Percentiles rank a stretch among this genome's conserved stretches.
phyloP scores from a whole-genome alignment of 2,797 vertebrate genomes.

The Sphenopsis melanotis region DNA sequence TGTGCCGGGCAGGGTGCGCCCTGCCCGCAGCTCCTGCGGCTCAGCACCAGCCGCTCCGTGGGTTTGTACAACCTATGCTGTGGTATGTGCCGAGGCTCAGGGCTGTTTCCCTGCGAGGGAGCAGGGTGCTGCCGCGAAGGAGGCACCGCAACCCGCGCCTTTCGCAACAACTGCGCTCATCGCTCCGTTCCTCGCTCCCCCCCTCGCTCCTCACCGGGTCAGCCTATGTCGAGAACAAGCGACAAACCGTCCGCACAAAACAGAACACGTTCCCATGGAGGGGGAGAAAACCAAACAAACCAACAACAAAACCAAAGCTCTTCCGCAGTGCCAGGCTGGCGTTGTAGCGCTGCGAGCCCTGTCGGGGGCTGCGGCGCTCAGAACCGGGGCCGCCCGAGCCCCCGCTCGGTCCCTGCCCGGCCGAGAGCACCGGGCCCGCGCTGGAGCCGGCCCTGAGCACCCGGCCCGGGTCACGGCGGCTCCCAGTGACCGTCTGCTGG shows the following conservation, averaged over 20 bases:
- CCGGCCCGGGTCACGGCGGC: not conserved
- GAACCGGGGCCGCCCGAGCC: not conserved
- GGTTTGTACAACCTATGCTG: slow-evolving; percentile 12
- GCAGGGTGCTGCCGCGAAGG: slow-evolving; percentile 13
- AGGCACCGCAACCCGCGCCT: slow-evolving; percentile 23
- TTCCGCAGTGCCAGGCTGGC: not conserved
- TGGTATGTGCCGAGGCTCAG: slow-evolving; percentile 29
- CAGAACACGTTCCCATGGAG: slow-evolving; percentile 50
- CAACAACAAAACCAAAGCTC: not conserved
- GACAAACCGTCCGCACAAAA: slow-evolving; percentile 44
- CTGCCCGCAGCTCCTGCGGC: slow-evolving; percentile 6
- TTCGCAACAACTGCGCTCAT: slow-evolving; percentile 17
- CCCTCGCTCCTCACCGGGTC: not conserved
- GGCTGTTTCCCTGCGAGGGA: not conserved
- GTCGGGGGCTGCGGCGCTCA: not conserved
- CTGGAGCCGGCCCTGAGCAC: not conserved
- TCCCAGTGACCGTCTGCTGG: not conserved
- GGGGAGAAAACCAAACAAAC: not conserved
- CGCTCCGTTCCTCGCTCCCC: not conserved
- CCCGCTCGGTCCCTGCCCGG: not conserved
- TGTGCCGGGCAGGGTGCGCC: slow-evolving; percentile 31
- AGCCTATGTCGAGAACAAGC: slow-evolving; percentile 24
- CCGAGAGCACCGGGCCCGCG: not conserved
- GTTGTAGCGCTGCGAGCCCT: not conserved
- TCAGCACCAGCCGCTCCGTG: slow-evolving; percentile 14